Base-by-base conservation (phyloP, 2,888 invertebrate species). In the Nomada goodeniana region DNA sequence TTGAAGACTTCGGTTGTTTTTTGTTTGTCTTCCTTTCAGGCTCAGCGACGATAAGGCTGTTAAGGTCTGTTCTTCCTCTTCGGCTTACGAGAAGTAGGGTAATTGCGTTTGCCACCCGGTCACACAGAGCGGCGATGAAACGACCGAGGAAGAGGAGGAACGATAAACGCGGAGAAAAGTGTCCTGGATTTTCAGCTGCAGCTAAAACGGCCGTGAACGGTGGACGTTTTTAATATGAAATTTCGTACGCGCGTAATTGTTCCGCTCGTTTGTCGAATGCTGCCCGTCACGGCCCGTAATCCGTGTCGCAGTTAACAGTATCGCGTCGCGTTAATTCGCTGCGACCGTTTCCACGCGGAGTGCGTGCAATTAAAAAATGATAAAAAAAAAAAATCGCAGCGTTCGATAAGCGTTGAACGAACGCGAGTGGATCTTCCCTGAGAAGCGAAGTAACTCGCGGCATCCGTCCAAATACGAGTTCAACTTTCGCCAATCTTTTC, bases 241-340 rank as follows among this genome's bases (percentile, higher is more conserved):
- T 71, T 88, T 76, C 57, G 78, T 82, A 55, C 61, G 57, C 52
- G 65, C 50, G 61, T 83, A 85, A 85, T 85, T 82, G 85, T 76
- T 50, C 59, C 20, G 74, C 63, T 69, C 61, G 23, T 80, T 83
- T 81, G 76, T 44, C 36, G 59, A 61, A 88, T 85, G 80, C 86
- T 74, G 86, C 72, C 57, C 86, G 86, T 88, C 77, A 88, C 84
- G 88, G 82, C 79, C 29, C 50, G 81, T 80, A 86, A 88, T 83
- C 72, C 61, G 85, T 86, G 85, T 70, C 85, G 68, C 68, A 80
- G 11, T 86, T 88, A 88, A 88, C 82, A 83, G 81, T 88, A 85
- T 74, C 63, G 68, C 44, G 42, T 13, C 57, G 63, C 23, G 59
- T 65, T 36, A 74, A 86, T 76, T 26, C 36, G 18, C 63, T 26